Conservation (phyloP, 2,113 vertebrate species). For the Megaceryle maxima region DNA sequence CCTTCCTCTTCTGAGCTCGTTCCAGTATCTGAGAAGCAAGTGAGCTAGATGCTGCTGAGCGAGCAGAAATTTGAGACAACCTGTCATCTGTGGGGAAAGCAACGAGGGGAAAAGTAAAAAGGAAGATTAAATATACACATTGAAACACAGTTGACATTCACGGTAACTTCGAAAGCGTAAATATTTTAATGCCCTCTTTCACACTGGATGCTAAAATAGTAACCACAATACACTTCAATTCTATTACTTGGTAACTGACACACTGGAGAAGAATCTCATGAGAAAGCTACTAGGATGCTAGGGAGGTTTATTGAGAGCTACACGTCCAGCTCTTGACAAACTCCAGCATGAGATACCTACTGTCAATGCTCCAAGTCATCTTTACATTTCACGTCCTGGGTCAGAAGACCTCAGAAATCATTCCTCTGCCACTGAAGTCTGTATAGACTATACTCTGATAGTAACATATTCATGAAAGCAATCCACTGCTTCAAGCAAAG, state of each 20-base stretch:
- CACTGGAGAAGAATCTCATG: not conserved
- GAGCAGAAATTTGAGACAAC: constrained; percentile 85
- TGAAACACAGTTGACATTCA: not conserved
- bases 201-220: not conserved
- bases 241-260: not conserved
- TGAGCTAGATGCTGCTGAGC: constrained; percentile 82
- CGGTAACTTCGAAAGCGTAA: not conserved
- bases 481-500: not conserved
- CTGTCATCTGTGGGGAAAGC: constrained; percentile 75
- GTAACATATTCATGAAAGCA: not conserved
- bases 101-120: not conserved
- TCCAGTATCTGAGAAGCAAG: constrained; percentile 82
- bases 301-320: not conserved
- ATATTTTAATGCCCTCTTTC: not conserved
- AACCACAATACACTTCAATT: not conserved
- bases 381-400: not conserved
- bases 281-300: not conserved
- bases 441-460: not conserved
- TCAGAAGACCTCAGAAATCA: not conserved
- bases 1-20: constrained; percentile 82
- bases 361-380: not conserved
- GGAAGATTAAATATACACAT: not conserved
- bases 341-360: not conserved
- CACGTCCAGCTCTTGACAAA: not conserved
- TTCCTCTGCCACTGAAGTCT: not conserved